phyloP scores from a whole-genome alignment of 2,888 invertebrate species.

The Pyrochroa serraticornis region DNA sequence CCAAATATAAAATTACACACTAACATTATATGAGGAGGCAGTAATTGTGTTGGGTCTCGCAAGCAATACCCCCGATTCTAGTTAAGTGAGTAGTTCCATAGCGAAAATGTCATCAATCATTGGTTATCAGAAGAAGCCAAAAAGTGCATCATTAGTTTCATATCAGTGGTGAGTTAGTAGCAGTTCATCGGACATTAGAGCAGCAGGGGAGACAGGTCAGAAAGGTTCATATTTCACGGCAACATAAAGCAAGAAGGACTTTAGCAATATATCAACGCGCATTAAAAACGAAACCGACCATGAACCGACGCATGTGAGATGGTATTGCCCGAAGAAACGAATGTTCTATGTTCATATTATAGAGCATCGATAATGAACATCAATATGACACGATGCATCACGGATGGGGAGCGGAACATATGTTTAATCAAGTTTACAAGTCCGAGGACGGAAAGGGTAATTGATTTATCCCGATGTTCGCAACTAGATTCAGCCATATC shows the following conservation, averaged over 20 bases:
- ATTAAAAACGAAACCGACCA: background rate
- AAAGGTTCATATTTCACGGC: constrained; percentile 44
- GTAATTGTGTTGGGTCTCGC: background rate
- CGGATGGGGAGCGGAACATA: constrained; percentile 41
- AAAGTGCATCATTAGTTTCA: constrained; percentile 56
- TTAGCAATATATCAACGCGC: background rate
- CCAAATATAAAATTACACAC: too few species aligned
- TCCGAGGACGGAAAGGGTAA: constrained; percentile 37
- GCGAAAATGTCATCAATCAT: constrained; percentile 50
- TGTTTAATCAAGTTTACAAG: constrained; percentile 45
- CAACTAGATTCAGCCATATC: background rate
- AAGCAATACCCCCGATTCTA: constrained; percentile 11
- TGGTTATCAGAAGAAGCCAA: constrained; percentile 49
- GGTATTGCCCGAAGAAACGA: background rate
- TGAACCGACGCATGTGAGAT: background rate
- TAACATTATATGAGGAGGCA: background rate
- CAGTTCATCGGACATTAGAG: constrained; percentile 47
- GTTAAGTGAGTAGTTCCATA: constrained; percentile 10
- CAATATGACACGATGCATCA: constrained; percentile 39
- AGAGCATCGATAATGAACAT: constrained; percentile 5
- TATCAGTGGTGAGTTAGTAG: constrained; percentile 49
- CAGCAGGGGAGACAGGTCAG: constrained; percentile 35
- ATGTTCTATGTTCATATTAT: background rate
- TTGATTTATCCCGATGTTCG: constrained; percentile 28
- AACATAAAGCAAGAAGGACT: constrained; percentile 3